phyloP scores from a whole-genome alignment of 2,113 vertebrate genomes.

The Dasyprocta punctata region DNA sequence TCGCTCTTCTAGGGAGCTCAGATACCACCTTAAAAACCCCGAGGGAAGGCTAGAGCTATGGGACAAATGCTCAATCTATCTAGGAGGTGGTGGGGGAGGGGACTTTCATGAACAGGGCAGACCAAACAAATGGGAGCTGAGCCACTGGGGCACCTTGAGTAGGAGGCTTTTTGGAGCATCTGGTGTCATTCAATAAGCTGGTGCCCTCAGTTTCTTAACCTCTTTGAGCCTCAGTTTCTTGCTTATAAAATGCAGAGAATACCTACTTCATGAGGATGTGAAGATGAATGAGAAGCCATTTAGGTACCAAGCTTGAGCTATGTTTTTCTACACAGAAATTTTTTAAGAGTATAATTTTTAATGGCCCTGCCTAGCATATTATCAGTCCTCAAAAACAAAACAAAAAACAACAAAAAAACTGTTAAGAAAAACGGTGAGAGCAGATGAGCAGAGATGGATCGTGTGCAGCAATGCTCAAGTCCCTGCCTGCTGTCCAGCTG shows the following conservation, averaged over 20 bases:
- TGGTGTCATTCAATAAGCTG: not conserved
- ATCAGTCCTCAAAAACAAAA: not conserved
- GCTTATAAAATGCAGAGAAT: not conserved
- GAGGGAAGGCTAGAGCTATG: not conserved
- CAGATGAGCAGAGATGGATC: not conserved
- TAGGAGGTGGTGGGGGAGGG: not conserved
- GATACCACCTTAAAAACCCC: not conserved
- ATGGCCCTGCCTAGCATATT: not conserved
- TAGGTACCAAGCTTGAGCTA: not conserved
- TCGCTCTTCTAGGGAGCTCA: constrained; percentile 3
- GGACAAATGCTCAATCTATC: not conserved
- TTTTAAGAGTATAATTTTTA: constrained; percentile 8
- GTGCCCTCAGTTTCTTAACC: constrained; percentile 14
- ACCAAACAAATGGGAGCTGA: not conserved
- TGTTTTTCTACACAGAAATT: constrained; percentile 22
- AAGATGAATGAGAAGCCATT: constrained; percentile 28
- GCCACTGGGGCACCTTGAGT: not conserved
- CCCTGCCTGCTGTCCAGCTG: not conserved
- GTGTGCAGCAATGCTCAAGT: too few relatives aligned
- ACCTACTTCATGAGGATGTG: not conserved
- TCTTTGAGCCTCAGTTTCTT: constrained; percentile 30
- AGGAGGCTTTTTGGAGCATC: not conserved
- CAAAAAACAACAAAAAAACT: not conserved
- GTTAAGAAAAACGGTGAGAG: not conserved
- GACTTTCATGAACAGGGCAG: not conserved